These are phyloP conservation scores for Arion vulgaris DNA, from an alignment of 1,140 invertebrate species.

Conservation along the genomic window DNA sequence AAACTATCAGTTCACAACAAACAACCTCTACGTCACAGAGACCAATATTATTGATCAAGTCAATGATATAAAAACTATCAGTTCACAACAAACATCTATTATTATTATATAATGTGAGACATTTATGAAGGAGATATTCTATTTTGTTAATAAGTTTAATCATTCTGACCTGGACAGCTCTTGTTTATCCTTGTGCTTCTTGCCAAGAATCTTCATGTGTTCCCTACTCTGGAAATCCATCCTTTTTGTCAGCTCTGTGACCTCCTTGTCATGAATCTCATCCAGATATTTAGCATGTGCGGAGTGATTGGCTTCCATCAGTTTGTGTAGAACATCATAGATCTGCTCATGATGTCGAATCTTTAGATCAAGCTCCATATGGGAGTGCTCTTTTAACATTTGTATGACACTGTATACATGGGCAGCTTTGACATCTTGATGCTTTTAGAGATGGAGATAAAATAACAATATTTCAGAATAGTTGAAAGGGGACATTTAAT, in stretches of 20 bases:
- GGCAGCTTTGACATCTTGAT: conserved; percentile 74
- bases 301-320: conserved; percentile 83
- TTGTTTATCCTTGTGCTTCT: conserved; percentile 89
- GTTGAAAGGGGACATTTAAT: too few relatives aligned
- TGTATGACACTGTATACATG: conserved; percentile 81
- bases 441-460: too few relatives aligned
- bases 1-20: too few relatives aligned
- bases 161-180: conserved; percentile 81
- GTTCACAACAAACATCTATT: too few relatives aligned
- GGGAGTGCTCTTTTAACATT: conserved; percentile 81
- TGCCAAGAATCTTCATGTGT: conserved; percentile 87
- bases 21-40: too few relatives aligned
- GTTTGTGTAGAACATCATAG: conserved; percentile 82
- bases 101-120: too few relatives aligned
- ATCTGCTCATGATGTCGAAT: conserved; percentile 87
- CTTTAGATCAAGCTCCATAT: conserved; percentile 84
- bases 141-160: too few relatives aligned
- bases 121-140: too few relatives aligned
- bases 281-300: conserved; percentile 81
- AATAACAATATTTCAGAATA: too few relatives aligned
- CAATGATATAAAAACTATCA: too few relatives aligned
- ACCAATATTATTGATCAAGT: too few relatives aligned
- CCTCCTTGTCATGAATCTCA: conserved; percentile 71
- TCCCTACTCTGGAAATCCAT: conserved; percentile 86
- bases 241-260: conserved; percentile 85